Base-by-base conservation (phyloP, 1,140 invertebrate genomes). In the Trissolcus basalis region DNA sequence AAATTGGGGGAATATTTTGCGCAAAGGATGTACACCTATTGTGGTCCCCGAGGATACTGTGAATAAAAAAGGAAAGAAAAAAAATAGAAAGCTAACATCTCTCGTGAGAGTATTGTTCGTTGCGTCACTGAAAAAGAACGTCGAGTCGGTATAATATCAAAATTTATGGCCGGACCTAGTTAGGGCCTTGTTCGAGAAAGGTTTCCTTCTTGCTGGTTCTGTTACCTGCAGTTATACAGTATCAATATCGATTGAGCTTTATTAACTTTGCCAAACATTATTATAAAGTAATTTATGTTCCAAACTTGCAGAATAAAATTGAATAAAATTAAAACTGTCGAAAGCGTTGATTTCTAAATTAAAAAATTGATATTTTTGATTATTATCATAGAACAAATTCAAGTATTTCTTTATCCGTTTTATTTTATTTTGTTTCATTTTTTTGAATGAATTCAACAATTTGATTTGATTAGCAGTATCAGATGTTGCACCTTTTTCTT, bases 81-180 rank as follows among this genome's bases (percentile, higher is more conserved):
- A 70, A 83, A 87, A 81, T 81, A 79, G 81, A 87, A 86, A 86
- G 82, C 85, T 81, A 81, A 82, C 85, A 83, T 78, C 80, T 86
- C 80, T 85, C 78, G 80, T 85, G 82, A 85, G 80, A 79, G 82
- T 78, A 87, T 85, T 83, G 84, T 84, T 81, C 79, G 84, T 85
- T 86, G 81, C 85, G 82, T 85, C 85, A 87, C 80, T 64, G 80
- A 70, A 59, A 54, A 72, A 72, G 67, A 68, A 65, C 69, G 56
- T 55, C 65, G 49, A 77, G 56, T 64, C 75, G 59, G 79, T 82
- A 87, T 85, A 87, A 86, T 85, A 86, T 86, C 81, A 55, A 86
- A 87, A 86, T 86, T 87, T 87, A 86, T 85, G 82, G 69, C 83
- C 74, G 49, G 63, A 56, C 74, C 59, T 59, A 63, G 59, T 58